These are phyloP conservation scores for Pandion haliaetus DNA, from an alignment of 2,113 vertebrate genomes.

Conservation along the genomic window DNA sequence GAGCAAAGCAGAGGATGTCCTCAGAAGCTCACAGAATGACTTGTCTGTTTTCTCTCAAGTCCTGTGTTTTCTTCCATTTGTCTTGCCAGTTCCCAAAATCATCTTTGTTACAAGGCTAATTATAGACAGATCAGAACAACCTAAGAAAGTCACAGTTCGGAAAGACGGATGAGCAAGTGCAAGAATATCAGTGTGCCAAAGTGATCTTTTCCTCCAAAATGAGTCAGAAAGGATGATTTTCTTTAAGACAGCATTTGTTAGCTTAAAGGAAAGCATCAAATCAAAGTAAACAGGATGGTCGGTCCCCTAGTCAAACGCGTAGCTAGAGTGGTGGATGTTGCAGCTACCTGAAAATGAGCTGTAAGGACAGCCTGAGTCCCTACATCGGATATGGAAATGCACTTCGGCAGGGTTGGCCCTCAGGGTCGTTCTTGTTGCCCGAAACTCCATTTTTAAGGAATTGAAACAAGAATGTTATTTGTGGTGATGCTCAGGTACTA, in stretches of 20 bases:
- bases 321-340: not conserved
- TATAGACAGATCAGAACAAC: not conserved
- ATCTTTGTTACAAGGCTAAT: not conserved
- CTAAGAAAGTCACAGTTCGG: not conserved
- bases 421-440: not conserved
- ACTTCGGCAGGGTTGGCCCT: not conserved
- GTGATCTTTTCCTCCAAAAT: not conserved
- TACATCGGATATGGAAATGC: rapidly evolving
- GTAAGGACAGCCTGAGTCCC: rapidly evolving
- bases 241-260: not conserved
- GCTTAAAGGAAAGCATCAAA: not conserved
- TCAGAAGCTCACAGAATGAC: not conserved
- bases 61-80: not conserved
- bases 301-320: rapidly evolving
- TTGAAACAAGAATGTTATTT: not conserved
- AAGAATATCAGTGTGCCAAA: not conserved
- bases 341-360: not conserved
- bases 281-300: not conserved
- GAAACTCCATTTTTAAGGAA: not conserved
- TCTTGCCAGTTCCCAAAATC: not conserved
- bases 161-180: not conserved
- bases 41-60: not conserved
- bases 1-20: not conserved
- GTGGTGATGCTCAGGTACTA: not conserved
- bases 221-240: not conserved